Evolutionary conservation across 2,797 vertebrate species (phyloP).

Genomic region (Xenentodon cancila): DNA sequence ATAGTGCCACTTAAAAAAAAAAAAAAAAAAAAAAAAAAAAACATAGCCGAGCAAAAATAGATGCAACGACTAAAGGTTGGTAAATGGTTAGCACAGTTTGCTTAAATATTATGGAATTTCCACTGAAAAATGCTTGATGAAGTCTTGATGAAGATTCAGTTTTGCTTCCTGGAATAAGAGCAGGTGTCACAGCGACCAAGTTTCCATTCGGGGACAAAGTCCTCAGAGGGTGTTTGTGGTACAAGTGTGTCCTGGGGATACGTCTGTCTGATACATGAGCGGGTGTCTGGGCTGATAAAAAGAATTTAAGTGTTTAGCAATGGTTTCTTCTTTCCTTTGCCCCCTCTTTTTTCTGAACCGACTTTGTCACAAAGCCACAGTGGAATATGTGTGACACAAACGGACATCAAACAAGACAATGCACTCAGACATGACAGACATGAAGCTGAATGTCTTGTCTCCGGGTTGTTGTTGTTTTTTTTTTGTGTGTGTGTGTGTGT

Average conservation of each 20-base stretch:
- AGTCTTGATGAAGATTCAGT: no score
- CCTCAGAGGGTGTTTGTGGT: slow-evolving; percentile 11
- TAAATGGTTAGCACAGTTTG: slow-evolving; percentile 28
- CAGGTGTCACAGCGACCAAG: slow-evolving; percentile 31
- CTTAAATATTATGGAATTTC: background rate
- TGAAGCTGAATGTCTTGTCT: slow-evolving; percentile 42
- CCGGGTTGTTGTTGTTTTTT: slow-evolving; percentile 19
- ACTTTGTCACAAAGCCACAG: slow-evolving; percentile 41
- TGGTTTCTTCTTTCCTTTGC: slow-evolving; percentile 28
- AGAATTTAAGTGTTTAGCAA: slow-evolving; percentile 34
- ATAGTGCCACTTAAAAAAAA: slow-evolving; percentile 22
- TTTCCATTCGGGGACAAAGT: slow-evolving; percentile 43
- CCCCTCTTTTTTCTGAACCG: slow-evolving; percentile 14
- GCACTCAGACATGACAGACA: slow-evolving; percentile 54
- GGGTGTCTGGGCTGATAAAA: slow-evolving; percentile 5
- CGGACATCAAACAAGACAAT: slow-evolving; percentile 60
- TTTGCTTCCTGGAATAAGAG: no score
- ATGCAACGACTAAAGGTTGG: slow-evolving; percentile 39
- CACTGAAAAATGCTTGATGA: no score
- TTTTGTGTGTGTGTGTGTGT: slow-evolving; percentile 30
- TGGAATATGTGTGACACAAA: slow-evolving; percentile 47
- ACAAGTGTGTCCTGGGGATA: slow-evolving; percentile 20
- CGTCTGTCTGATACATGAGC: slow-evolving; percentile 25
- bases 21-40: slow-evolving; percentile 8
- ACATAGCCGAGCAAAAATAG: slow-evolving; percentile 40